Conservation (phyloP, 1,140 invertebrate species). For the Orius laevigatus region DNA sequence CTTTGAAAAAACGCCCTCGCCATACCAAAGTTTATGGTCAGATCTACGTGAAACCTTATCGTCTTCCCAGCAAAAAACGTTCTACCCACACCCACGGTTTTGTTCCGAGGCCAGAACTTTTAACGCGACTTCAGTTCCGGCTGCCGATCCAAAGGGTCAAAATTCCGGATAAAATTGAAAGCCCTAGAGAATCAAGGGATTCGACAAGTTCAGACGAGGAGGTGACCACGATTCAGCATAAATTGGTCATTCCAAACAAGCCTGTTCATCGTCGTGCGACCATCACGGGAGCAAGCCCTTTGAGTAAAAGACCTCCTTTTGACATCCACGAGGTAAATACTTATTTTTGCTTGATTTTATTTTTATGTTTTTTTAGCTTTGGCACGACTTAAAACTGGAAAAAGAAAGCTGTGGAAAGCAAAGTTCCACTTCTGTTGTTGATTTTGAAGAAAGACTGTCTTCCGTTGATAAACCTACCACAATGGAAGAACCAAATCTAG, state of each 20-base stretch:
- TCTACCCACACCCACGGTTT: slow-evolving; percentile 45
- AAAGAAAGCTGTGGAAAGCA: slow-evolving; percentile 20
- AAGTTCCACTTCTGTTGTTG: slow-evolving; percentile 14
- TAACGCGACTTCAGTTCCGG: slow-evolving; percentile 45
- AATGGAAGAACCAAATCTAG: not conserved
- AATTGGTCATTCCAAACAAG: slow-evolving; percentile 21
- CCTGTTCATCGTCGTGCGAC: slow-evolving; percentile 66
- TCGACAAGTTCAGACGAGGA: slow-evolving; percentile 13
- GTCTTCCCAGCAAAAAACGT: slow-evolving; percentile 57
- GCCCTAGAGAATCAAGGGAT: slow-evolving; percentile 1
- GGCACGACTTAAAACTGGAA: slow-evolving; percentile 40
- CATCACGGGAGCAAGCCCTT: slow-evolving; percentile 68
- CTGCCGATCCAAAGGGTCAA: slow-evolving; percentile 31
- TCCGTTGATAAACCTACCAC: not conserved
- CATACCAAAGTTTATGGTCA: slow-evolving; percentile 71
- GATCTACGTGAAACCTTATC: slow-evolving; percentile 62
- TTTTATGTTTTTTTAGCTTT: slow-evolving; percentile 38
- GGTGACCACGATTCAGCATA: slow-evolving; percentile 13
- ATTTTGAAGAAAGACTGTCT: slow-evolving; percentile 16
- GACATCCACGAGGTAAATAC: slow-evolving; percentile 43
- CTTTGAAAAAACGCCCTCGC: slow-evolving; percentile 66
- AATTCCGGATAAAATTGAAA: slow-evolving; percentile 5
- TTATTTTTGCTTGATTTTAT: slow-evolving; percentile 11
- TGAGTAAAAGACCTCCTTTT: slow-evolving; percentile 41
- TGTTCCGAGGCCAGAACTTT: slow-evolving; percentile 42